Evolutionary conservation across 2,797 vertebrate species (phyloP), one percentile per base, ranked within the genome.

Genomic region (Falco naumanni): DNA sequence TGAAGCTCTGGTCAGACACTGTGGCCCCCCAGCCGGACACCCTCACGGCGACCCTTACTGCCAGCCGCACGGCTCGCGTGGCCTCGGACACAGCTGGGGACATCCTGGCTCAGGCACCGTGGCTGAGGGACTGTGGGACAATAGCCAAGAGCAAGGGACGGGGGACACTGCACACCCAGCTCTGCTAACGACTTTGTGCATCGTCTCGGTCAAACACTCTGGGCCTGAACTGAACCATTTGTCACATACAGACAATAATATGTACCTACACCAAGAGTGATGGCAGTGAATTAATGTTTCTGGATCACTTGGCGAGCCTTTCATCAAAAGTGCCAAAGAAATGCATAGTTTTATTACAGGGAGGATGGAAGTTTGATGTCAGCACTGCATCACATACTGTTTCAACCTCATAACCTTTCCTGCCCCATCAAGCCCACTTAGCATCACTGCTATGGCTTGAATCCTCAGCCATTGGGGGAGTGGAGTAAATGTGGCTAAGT

Each of bases 61-160:
- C 34, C 25, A 11, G 48, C 33, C 1, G 7, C 37, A 5, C 0
- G 1, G 24, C 45, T 51, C 0, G 1, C 34, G 48, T 50, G 59
- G 31, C 34, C n/a, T n/a, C 3, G 3, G 47, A 5, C 10, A 7
- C 0, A 3, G 14, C 31, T 53, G 47, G 16, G 54, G n/a, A 34
- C n/a, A 21, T 21, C 54, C 48, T 11, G 17, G 28, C 9, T 19
- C 22, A 15, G 34, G 50, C 25, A 2, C 14, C 1, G 11, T 39
- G 51, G 48, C 64, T 64, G 7, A 39, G 56, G 63, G 63, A 31
- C 45, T 1, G 3, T 28, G 53, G 43, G 53, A 20, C 51, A 11
- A 14, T 0, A 6, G 34, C 54, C 61, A 21, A 9, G 66, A 20
- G 37, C 18, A 13, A 21, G 43, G 29, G n/a, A 22, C 0, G 1